A percentile compares a stretch with the other conserved stretches of the same genome.
These are phyloP conservation scores for Zophobas morio DNA, from an alignment of 1,140 invertebrate genomes.

Conservation along the genomic window DNA sequence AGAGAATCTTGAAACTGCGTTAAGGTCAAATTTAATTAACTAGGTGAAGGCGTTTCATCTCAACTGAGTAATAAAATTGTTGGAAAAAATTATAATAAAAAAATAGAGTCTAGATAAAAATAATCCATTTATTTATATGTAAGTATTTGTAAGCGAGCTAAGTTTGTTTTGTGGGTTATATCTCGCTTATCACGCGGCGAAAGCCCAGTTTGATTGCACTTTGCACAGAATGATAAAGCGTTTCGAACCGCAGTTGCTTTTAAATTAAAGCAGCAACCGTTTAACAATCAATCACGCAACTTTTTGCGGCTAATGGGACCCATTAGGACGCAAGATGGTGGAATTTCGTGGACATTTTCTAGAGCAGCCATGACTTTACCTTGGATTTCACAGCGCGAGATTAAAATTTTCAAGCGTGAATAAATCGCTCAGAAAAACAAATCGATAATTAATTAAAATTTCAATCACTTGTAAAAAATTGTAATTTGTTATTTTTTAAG, in stretches of 20 bases:
- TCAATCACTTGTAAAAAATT: background rate
- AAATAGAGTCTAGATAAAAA: no score
- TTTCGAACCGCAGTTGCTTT: no score
- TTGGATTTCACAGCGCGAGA: background rate
- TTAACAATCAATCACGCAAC: background rate
- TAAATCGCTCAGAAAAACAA: background rate
- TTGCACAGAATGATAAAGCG: no score
- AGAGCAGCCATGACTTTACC: background rate
- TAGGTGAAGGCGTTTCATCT: no score
- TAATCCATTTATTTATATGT: no score
- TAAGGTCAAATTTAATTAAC: no score
- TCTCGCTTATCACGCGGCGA: no score
- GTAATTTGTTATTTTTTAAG: background rate
- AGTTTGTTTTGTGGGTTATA: background rate
- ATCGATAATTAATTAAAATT: slow-evolving; percentile 1
- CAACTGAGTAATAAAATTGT: no score
- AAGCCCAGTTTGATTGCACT: no score
- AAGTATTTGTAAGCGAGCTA: background rate
- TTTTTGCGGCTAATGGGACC: background rate
- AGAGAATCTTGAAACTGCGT: background rate
- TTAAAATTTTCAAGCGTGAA: background rate
- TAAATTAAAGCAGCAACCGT: no score
- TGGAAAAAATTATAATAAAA: no score
- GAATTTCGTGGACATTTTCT: background rate
- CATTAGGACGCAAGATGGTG: background rate